Evolutionary conservation across 2,113 vertebrate genomes (phyloP), one percentile per base, ranked within the genome.

Genomic region (mouse (Mus musculus)): DNA sequence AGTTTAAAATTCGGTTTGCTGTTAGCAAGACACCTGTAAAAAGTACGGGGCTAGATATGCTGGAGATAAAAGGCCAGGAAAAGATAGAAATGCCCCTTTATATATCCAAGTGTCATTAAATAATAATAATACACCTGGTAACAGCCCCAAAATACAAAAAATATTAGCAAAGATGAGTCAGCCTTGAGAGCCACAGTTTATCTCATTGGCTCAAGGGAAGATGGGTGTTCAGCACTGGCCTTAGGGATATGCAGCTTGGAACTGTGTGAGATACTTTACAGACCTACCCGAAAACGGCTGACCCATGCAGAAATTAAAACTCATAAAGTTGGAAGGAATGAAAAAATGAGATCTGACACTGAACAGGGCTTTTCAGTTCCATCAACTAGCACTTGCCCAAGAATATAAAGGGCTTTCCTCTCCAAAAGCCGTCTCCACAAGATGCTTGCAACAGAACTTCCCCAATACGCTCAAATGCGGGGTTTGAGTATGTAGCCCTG

Each of bases 81-180:
- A 93, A 80, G 39, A 59, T 76, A 73, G 84, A 87, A 17, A 84
- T 20, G 85, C 80, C 71, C 9, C 71, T 63, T 52, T 96, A 95
- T 63, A 88, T 90, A 86, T 16, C 81, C 46, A 67, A 46, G 39
- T 65, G 30, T n/a, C 13, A 54, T 80, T 59, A n/a, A 6, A 28
- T n/a, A 71, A 94, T 91, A 86, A 71, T 91, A 89, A 76, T 73
- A 28, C 5, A 59, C 19, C 20, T 26, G 52, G 46, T n/a, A 82
- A 61, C 39, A 61, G 24, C 30, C 81, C 84, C 24, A 46, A 52
- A 89, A 20, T 76, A 52, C 3, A 36, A 63, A 91, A 84, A 63
- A 30, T 46, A 90, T 19, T 78, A 52, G 28, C 46, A 75, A 46
- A 46, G 69, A 46, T 80, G 46, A 81, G 49, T 14, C 59, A 46